phyloP scores from a whole-genome alignment of 2,888 invertebrate species.

The Oasisia sp. region DNA sequence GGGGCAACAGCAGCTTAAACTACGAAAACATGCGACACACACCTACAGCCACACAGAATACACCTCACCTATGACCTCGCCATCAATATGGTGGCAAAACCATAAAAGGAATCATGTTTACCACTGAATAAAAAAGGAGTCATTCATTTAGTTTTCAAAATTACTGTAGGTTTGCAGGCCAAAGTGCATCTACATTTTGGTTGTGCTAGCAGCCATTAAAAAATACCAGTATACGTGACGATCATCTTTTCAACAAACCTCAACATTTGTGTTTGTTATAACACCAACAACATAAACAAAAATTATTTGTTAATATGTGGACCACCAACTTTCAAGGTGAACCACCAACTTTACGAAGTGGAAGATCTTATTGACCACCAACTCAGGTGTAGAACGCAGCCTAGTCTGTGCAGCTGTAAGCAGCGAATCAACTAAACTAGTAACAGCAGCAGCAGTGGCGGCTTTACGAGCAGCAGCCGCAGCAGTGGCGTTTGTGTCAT shows the following conservation, averaged over 20 bases:
- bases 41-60: neutral
- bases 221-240: no score
- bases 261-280: no score
- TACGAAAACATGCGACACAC: neutral
- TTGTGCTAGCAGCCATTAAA: no score
- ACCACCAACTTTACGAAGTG: no score
- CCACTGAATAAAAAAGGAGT: neutral
- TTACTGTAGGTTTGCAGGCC: no score
- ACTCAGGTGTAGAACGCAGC: no score
- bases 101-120: neutral
- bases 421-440: neutral
- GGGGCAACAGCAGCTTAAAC: neutral
- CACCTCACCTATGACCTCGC: neutral
- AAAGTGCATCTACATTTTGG: no score
- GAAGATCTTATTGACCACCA: no score
- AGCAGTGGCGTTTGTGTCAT: neutral
- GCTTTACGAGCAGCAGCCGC: neutral
- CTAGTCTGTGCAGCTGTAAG: neutral
- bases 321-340: no score
- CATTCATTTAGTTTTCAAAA: neutral
- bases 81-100: neutral
- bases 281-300: no score
- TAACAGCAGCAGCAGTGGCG: constrained; percentile 7
- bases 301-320: no score
- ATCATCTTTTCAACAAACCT: no score